Conservation (phyloP, 2,888 invertebrate genomes). For the Heliconius hortense region DNA sequence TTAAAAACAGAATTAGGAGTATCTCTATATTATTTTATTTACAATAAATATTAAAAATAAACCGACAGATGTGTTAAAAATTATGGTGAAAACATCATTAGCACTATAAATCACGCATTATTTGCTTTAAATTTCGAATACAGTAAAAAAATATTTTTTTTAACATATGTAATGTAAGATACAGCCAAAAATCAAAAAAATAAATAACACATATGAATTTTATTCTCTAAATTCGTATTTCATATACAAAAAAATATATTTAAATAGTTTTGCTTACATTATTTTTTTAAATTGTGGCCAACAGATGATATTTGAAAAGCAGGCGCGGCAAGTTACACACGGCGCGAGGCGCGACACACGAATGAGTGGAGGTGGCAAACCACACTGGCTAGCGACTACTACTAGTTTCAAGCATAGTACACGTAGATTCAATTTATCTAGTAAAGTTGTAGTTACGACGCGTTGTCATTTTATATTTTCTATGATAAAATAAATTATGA, state of each 20-base stretch:
- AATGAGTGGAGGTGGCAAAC: conserved; percentile 40
- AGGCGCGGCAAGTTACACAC: conserved; percentile 34
- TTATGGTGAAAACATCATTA: background rate
- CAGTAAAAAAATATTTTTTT: background rate
- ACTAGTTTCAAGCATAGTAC: conserved; percentile 32
- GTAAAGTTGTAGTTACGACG: conserved; percentile 27
- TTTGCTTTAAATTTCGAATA: background rate
- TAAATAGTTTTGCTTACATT: conserved; percentile 35
- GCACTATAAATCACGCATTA: background rate
- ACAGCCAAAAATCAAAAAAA: background rate
- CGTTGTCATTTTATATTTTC: conserved; percentile 14
- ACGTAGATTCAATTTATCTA: conserved; percentile 37
- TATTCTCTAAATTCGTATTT: background rate
- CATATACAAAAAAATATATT: background rate
- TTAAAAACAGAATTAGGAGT: background rate
- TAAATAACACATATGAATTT: background rate
- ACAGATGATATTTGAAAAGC: conserved; percentile 28
- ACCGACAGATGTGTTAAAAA: background rate
- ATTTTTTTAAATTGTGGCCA: conserved; percentile 20
- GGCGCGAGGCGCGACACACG: conserved; percentile 37
- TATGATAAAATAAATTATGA: background rate
- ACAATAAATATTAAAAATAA: background rate
- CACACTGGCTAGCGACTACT: conserved; percentile 31
- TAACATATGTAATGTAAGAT: background rate
- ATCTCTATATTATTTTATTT: background rate